Evolutionary conservation across 2,888 invertebrate genomes (phyloP), one percentile per base, ranked within the genome.

Genomic region (Volucella inanis): DNA sequence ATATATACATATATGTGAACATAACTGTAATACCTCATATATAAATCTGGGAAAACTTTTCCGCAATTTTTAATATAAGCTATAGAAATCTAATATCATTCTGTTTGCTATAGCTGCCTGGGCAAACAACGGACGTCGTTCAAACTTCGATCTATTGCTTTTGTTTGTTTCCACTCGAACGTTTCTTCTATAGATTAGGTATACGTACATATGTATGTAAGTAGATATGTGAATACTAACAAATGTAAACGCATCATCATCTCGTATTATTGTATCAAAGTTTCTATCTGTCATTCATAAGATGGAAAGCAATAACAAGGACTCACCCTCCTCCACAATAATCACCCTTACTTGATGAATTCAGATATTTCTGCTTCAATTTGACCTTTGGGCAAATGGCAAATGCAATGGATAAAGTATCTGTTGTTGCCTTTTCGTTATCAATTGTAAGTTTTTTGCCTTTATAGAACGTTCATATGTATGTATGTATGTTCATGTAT

Each of bases 241-340:
- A 57, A 55, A 62, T 18, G 52, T 31, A 65, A 47, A 54, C 67
- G 55, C 54, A 55, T 11, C 6, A 14, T 59, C 38, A 49, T 45
- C 14, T 15, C 10, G 55, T 77, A 65, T 81, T 72, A 72, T 81
- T 85, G 85, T 85, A 77, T 77, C 76, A 77, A 81, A 72, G 72
- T 81, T 76, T 55, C 72, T 77, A 85, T 77, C 85, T 85, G 85
- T 85, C 85, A 85, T 68, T 85, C 85, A 85, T 70, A 77, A 59
- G 62, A 77, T 68, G 77, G 77, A 65, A 81, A 81, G 85, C 85
- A 85, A 85, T 85, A 85, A 85, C 71, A 85, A 68, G 64, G 39
- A 72, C 72, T 81, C 85, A 80, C 76, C 81, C 80, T 61, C 65
- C 22, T 39, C n/a, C 11, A 10, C 18, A 57, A 43, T 61, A 52